phyloP scores from a whole-genome alignment of 2,113 vertebrate genomes.

The Ardeotis arabs region DNA sequence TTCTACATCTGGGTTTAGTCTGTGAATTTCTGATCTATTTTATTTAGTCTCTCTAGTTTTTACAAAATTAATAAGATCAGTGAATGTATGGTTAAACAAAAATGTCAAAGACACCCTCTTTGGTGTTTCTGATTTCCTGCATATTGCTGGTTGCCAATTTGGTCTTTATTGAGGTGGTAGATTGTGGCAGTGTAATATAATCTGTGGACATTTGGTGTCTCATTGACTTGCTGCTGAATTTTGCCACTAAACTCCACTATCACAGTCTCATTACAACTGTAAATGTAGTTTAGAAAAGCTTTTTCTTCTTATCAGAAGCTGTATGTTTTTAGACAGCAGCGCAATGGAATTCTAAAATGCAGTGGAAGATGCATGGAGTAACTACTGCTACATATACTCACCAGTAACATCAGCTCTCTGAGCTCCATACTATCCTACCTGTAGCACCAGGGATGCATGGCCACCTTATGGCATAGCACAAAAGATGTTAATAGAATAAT shows the following conservation, averaged over 20 bases:
- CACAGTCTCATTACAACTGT: neutral
- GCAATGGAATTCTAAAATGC: constrained; percentile 27
- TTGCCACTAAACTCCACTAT: neutral
- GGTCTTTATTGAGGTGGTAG: neutral
- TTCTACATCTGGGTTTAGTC: neutral
- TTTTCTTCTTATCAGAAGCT: constrained; percentile 23
- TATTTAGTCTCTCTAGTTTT: constrained; percentile 33
- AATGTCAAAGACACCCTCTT: neutral
- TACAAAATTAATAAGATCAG: neutral
- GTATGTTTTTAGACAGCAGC: neutral
- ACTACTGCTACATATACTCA: neutral
- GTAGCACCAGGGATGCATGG: neutral
- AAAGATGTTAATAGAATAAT: neutral
- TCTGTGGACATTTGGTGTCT: constrained; percentile 26
- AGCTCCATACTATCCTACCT: neutral
- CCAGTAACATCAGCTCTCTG: neutral
- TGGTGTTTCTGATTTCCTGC: constrained; percentile 14
- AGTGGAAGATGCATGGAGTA: neutral
- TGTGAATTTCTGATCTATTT: neutral
- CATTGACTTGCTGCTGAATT: constrained; percentile 29
- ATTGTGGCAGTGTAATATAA: constrained; percentile 38
- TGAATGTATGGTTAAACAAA: neutral
- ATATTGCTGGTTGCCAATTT: constrained; percentile 27
- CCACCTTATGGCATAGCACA: neutral
- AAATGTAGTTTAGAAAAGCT: constrained; percentile 30